Base-by-base conservation (phyloP, 2,888 invertebrate species). In the Podotricha telesiphe region DNA sequence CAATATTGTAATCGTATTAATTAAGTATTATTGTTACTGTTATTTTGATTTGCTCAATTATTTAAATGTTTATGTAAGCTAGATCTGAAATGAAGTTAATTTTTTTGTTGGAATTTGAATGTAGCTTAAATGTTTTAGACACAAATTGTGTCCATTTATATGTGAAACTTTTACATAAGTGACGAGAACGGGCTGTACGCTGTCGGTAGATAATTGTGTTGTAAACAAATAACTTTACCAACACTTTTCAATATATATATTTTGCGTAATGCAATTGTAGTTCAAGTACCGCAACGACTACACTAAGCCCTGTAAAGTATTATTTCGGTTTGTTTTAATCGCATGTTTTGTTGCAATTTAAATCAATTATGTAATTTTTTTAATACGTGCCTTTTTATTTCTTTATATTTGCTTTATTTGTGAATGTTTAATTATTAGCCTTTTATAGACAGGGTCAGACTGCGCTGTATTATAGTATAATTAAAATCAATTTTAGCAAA, bases 1-100 rank as follows among this genome's bases (percentile, higher is more conserved):
- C 61, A 69, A 70, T 79, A 81, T 88, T 86, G 83, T 88, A 89
- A 86, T 89, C 86, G 84, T 86, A 82, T 85, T 85, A 84, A 83
- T 80, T 86, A 86, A 82, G 78, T 84, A 83, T 80, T 86, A 89
- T 87, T 91, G 89, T 91, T 91, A 87, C 79, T 91, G 90, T 91
- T 91, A 87, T 89, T 90, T 87, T 92, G 77, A 91, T 92, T 92
- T 93, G 93, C 93, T 93, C 93, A 92, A 92, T 91, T 88, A 86
- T 88, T 84, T 88, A 84, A 87, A 87, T 88, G 84, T 89, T 88
- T 85, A 84, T 81, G 80, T 90, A 88, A 89, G 88, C 81, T 88
- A 91, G 85, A 85, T 81, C 85, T 86, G 80, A 80, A 83, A 80
- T 79, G 84, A 80, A 80, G 76, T 86, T 87, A 82, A 82, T 86